Percentiles rank a stretch among this genome's conserved stretches.
These are phyloP conservation scores for Anthoscopus minutus DNA, from an alignment of 2,113 vertebrate species.

Conservation along the genomic window DNA sequence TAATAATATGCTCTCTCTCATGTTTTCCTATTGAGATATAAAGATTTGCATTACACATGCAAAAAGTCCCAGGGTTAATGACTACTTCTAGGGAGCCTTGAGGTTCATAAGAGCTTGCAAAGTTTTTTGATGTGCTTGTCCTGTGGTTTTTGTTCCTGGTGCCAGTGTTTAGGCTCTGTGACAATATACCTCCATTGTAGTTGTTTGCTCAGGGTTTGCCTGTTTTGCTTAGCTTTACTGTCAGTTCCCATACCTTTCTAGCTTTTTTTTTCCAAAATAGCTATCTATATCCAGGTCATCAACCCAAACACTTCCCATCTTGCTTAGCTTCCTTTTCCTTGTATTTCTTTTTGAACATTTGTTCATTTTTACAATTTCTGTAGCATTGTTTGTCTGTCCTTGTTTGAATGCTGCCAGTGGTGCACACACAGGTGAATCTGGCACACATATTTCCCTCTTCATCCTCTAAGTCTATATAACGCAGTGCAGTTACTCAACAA, in stretches of 20 bases:
- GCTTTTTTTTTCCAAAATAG: background rate
- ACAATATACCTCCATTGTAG: background rate
- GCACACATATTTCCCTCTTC: background rate
- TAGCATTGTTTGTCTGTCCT: background rate
- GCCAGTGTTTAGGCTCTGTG: background rate
- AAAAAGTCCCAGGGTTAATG: background rate
- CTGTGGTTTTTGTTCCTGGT: background rate
- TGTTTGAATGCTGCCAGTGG: background rate
- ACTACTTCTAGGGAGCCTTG: background rate
- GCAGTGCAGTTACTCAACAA: background rate
- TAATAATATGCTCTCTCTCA: background rate
- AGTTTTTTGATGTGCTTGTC: background rate
- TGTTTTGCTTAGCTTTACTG: background rate
- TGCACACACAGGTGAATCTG: background rate
- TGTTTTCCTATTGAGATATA: background rate
- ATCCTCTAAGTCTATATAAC: background rate
- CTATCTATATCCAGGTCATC: background rate
- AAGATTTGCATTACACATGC: background rate
- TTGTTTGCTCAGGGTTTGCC: background rate
- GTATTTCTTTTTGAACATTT: background rate
- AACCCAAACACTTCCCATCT: background rate
- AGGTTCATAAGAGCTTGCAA: background rate
- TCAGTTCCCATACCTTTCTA: background rate
- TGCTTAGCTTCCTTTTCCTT: background rate
- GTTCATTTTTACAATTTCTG: background rate